Percentiles rank a stretch among this genome's conserved stretches.
Evolutionary conservation across 2,113 vertebrate species (phyloP).

Genomic region (Mustela lutreola): DNA sequence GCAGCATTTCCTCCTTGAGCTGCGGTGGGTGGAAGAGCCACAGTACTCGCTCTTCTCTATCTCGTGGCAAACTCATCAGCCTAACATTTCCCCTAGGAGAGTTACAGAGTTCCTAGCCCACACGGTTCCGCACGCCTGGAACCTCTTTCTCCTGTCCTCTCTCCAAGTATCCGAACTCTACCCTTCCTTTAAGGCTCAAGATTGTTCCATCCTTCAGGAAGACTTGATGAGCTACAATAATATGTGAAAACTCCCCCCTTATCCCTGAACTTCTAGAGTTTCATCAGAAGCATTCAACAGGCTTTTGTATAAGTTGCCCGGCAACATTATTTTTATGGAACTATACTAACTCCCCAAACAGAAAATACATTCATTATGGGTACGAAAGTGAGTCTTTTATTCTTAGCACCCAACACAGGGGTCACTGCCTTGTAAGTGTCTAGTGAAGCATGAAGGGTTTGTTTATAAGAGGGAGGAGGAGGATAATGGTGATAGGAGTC

Average conservation of each 20-base stretch:
- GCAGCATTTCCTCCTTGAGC: background rate
- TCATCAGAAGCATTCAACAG: background rate
- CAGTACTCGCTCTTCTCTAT: background rate
- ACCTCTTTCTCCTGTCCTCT: background rate
- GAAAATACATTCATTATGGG: background rate
- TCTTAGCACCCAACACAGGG: background rate
- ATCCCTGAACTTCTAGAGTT: background rate
- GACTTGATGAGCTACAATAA: background rate
- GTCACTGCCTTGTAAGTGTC: background rate
- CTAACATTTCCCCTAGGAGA: slow-evolving; percentile 17
- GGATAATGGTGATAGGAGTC: too few species aligned
- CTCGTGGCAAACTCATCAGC: background rate
- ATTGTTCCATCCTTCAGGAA: background rate
- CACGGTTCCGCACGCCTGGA: background rate
- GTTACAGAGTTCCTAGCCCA: background rate
- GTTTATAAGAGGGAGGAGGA: background rate
- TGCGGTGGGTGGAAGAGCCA: background rate
- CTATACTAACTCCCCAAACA: background rate
- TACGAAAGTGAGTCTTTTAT: background rate
- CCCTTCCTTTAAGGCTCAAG: background rate
- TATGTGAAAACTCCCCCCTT: background rate
- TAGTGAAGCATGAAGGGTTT: background rate
- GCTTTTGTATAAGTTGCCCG: background rate
- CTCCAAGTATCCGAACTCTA: background rate
- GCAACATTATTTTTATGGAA: background rate